Evolutionary conservation across 2,888 invertebrate species (phyloP).

Genomic region (Drosophila macrospina): DNA sequence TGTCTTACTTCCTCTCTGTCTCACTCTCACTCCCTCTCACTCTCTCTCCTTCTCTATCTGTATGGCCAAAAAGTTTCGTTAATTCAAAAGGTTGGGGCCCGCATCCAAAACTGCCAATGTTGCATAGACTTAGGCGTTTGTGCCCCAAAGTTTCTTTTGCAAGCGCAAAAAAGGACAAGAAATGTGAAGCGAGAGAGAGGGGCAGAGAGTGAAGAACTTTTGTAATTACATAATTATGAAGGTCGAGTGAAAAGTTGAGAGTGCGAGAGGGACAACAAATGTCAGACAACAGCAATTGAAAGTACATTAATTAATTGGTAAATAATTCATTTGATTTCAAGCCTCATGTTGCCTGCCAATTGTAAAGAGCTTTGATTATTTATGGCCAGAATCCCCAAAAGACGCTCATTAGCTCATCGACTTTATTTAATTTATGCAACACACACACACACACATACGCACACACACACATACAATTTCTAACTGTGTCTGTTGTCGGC

Average conservation of each 20-base stretch:
- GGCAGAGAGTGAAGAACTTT: slow-evolving; percentile 51
- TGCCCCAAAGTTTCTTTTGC: slow-evolving; percentile 46
- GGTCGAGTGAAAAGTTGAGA: slow-evolving; percentile 59
- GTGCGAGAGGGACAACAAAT: slow-evolving; percentile 53
- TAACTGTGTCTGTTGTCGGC: not conserved
- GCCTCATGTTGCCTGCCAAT: not conserved
- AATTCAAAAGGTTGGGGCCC: slow-evolving; percentile 56
- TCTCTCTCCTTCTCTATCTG: not conserved
- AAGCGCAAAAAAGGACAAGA: slow-evolving; percentile 5
- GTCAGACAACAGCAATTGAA: slow-evolving; percentile 63
- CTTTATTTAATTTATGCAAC: slow-evolving; percentile 63
- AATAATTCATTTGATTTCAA: slow-evolving; percentile 66
- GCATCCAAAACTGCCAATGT: slow-evolving; percentile 70
- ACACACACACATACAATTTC: slow-evolving; percentile 22
- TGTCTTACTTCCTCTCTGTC: not conserved
- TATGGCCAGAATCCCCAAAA: slow-evolving; percentile 29
- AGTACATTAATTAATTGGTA: slow-evolving; percentile 79
- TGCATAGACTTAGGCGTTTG: slow-evolving; percentile 53
- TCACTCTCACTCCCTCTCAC: not conserved
- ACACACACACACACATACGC: slow-evolving; percentile 13
- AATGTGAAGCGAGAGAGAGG: not conserved
- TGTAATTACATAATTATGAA: slow-evolving; percentile 79
- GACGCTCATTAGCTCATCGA: slow-evolving; percentile 26
- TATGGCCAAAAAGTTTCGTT: slow-evolving; percentile 44
- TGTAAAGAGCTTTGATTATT: slow-evolving; percentile 21